phyloP scores from a whole-genome alignment of 2,888 invertebrate genomes.

The Opisthograptis luteolata region DNA sequence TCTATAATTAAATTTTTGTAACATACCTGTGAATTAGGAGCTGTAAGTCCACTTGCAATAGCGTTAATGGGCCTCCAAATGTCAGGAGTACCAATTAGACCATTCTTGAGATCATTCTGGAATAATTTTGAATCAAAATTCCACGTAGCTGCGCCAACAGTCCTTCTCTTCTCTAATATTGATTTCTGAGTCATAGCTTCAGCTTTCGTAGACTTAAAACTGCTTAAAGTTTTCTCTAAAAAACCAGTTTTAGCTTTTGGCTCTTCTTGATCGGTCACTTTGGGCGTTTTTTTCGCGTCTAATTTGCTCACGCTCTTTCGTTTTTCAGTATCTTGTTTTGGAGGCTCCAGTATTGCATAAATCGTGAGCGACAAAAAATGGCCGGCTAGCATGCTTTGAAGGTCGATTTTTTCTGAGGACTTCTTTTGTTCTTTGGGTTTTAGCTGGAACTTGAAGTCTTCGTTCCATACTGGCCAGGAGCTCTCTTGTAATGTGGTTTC shows the following conservation, averaged over 20 bases:
- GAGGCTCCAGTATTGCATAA: slow-evolving; percentile 87
- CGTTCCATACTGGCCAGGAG: slow-evolving; percentile 92
- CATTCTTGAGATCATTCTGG: slow-evolving; percentile 84
- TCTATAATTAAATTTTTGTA: not conserved
- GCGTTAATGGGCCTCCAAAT: slow-evolving; percentile 88
- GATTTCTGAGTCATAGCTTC: slow-evolving; percentile 77
- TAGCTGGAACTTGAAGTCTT: slow-evolving; percentile 89
- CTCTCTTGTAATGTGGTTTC: slow-evolving; percentile 90
- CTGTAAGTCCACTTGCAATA: slow-evolving; percentile 85
- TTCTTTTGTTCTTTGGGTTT: slow-evolving; percentile 82
- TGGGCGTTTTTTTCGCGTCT: slow-evolving; percentile 63
- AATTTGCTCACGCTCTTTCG: slow-evolving; percentile 64
- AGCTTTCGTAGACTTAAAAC: slow-evolving; percentile 74
- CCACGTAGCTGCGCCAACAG: slow-evolving; percentile 88
- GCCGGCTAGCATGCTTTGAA: slow-evolving; percentile 85
- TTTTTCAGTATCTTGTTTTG: slow-evolving; percentile 70
- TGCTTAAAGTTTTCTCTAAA: slow-evolving; percentile 78
- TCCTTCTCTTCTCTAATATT: slow-evolving; percentile 85
- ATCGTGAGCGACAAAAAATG: slow-evolving; percentile 88
- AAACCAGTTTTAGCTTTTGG: slow-evolving; percentile 77
- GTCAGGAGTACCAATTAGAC: slow-evolving; percentile 87
- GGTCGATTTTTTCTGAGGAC: slow-evolving; percentile 72
- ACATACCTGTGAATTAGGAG: slow-evolving; percentile 81
- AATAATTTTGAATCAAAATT: slow-evolving; percentile 87
- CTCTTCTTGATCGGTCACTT: slow-evolving; percentile 74